These are phyloP conservation scores for Phalacrocorax pelagicus DNA, from an alignment of 2,113 vertebrate species.

Conservation along the genomic window DNA sequence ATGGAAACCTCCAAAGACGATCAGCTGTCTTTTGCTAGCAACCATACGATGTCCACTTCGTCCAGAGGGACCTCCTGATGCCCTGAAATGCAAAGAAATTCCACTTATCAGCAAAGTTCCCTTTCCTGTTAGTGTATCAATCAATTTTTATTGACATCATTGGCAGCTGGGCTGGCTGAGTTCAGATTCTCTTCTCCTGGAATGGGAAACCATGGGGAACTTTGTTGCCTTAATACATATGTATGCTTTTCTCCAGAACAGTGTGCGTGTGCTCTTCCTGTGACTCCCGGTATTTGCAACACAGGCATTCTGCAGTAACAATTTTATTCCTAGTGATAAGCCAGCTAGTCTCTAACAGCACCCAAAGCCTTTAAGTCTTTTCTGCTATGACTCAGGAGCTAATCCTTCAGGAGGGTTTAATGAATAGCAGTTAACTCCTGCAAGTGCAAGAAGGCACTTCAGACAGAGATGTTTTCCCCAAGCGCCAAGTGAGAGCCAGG, in stretches of 20 bases:
- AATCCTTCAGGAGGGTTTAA: not conserved
- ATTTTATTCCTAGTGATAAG: not conserved
- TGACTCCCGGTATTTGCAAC: not conserved
- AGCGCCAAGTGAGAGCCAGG: not conserved
- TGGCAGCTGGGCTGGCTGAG: not conserved
- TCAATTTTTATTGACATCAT: fast-evolving
- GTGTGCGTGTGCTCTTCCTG: not conserved
- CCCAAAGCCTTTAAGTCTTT: not conserved
- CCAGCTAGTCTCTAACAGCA: not conserved
- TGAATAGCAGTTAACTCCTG: not conserved
- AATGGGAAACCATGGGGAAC: not conserved
- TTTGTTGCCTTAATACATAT: fast-evolving
- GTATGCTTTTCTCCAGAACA: not conserved
- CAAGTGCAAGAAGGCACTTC: not conserved
- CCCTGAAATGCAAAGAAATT: constrained; percentile 68
- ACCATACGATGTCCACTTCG: constrained; percentile 96
- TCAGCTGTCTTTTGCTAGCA: constrained; percentile 85
- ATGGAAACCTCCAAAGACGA: constrained; percentile 95
- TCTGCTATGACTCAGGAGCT: constrained; percentile 19
- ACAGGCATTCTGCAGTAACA: not conserved
- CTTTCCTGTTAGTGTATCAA: not conserved
- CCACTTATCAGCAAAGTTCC: not conserved
- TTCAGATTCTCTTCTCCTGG: not conserved
- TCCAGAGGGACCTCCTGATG: constrained; percentile 87
- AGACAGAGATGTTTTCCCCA: not conserved